phyloP scores from a whole-genome alignment of 2,888 invertebrate genomes.

The Orgyia antiqua region DNA sequence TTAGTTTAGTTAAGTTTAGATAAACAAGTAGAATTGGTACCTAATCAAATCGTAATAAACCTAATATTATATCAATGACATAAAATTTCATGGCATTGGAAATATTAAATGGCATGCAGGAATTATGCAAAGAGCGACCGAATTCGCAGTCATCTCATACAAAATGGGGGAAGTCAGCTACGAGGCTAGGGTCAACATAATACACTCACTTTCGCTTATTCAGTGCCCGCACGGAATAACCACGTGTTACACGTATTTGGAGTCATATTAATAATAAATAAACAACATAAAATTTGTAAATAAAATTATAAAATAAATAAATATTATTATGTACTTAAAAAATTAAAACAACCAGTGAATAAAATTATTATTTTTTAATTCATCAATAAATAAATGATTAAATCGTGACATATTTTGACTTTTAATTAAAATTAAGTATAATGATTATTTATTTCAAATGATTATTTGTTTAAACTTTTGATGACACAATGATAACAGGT shows the following conservation, averaged over 20 bases:
- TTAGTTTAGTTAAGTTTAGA: no score
- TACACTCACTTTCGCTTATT: constrained; percentile 57
- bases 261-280: constrained; percentile 8
- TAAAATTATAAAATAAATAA: background rate
- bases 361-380: no score
- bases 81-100: background rate
- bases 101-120: constrained; percentile 4
- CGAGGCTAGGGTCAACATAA: constrained; percentile 38
- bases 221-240: constrained; percentile 49
- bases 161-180: constrained; percentile 35
- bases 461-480: constrained; percentile 8
- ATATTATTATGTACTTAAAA: background rate
- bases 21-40: no score
- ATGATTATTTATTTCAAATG: no score
- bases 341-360: no score
- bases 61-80: background rate
- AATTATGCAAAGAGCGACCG: constrained; percentile 24
- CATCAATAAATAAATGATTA: no score
- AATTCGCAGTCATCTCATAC: constrained; percentile 22
- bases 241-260: constrained; percentile 40
- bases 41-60: no score
- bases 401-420: no score
- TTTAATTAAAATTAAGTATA: no score
- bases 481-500: constrained; percentile 43
- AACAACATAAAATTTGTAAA: constrained; percentile 1